A percentile compares a stretch with the other conserved stretches of the same genome.
phyloP scores from a whole-genome alignment of 30 jellyfish, hydroid and myxozoan genomes.

The Cassiopea andromeda region DNA sequence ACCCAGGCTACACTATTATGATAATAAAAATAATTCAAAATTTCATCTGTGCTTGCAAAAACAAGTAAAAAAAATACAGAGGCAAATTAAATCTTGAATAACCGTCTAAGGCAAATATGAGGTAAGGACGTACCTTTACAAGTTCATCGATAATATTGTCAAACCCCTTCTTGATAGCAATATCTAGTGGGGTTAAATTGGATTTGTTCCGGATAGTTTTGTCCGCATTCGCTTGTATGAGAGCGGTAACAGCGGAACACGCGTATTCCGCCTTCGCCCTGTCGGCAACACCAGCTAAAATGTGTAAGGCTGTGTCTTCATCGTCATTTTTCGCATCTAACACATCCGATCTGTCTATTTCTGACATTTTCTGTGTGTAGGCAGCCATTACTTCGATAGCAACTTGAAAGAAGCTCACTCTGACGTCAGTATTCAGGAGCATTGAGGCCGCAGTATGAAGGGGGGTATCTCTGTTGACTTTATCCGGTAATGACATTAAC shows the following conservation, averaged over 20 bases:
- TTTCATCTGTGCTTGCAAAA: too few relatives aligned
- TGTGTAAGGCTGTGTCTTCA: conserved; percentile 92
- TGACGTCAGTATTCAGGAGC: conserved; percentile 84
- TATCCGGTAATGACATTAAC: conserved; percentile 72
- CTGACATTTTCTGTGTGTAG: conserved; percentile 78
- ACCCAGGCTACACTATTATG: too few relatives aligned
- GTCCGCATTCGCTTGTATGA: conserved; percentile 90
- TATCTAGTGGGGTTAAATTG: conserved; percentile 89
- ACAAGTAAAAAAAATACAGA: too few relatives aligned
- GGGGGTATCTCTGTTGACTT: conserved; percentile 87
- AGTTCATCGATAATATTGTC: conserved; percentile 90
- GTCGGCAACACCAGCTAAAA: conserved; percentile 84
- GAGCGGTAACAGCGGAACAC: conserved; percentile 82
- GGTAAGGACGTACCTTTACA: conserved; percentile 75
- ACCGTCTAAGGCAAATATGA: not conserved
- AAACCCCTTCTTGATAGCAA: conserved; percentile 89
- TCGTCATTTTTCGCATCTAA: conserved; percentile 90
- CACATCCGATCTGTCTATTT: conserved; percentile 65
- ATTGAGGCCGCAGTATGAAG: conserved; percentile 92
- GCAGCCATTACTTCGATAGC: conserved; percentile 90
- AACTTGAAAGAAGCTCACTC: conserved; percentile 87
- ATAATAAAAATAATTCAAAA: too few relatives aligned
- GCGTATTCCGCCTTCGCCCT: conserved; percentile 90
- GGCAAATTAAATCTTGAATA: too few relatives aligned
- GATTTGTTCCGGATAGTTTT: conserved; percentile 82